Base-by-base conservation (phyloP, 2,888 invertebrate species). In the Monopis laevigella region DNA sequence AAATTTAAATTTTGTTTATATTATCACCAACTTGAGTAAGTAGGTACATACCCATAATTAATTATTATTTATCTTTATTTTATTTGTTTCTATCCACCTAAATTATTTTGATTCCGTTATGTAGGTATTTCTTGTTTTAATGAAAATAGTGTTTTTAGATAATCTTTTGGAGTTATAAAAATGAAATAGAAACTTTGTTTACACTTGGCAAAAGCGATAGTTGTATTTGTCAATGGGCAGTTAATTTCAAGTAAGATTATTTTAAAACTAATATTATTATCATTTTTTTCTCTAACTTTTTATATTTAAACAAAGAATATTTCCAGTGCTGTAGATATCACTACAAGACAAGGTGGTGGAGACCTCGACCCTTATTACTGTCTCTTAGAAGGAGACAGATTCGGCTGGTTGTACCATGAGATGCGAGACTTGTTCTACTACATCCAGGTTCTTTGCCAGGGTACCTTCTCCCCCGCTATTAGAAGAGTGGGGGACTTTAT, bases 401-500 rank as follows among this genome's bases (percentile, higher is more conserved):
- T 85, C 1, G 90, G 91, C 2, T 87, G 86, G 82, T 70, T 90
- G 40, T 88, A 89, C 58, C 77, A 78, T 40, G 89, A 91, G 65
- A 84, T 92, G 57, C 82, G 88, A 49, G 88, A 90, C 56, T 71
- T 89, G 45, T 91, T 91, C 67, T 89, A 88, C 62, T 90, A 89
- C 59, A 86, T 89, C 49, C 90, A 91, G 72, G 82, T 88, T 32
- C 62, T 88, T 50, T 84, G 87, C 51, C 87, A 89, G 56, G 88
- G 88, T 3, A 86, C 89, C 38, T 85, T 87, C 58, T 84, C 86
- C 0, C 84, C 85, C 39, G 78, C 85, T 2, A 81, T 82, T 46
- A 70, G 89, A 48, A 64, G 71, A 3, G 84, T 90, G 27, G 81
- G 82, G 12, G 84, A 86, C 40, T 74, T 63, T 47, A 85, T 91